Percentiles rank a stretch among this genome's conserved stretches.
Evolutionary conservation across 2,888 invertebrate genomes (phyloP).

Genomic region (Silvanus unidentatus): DNA sequence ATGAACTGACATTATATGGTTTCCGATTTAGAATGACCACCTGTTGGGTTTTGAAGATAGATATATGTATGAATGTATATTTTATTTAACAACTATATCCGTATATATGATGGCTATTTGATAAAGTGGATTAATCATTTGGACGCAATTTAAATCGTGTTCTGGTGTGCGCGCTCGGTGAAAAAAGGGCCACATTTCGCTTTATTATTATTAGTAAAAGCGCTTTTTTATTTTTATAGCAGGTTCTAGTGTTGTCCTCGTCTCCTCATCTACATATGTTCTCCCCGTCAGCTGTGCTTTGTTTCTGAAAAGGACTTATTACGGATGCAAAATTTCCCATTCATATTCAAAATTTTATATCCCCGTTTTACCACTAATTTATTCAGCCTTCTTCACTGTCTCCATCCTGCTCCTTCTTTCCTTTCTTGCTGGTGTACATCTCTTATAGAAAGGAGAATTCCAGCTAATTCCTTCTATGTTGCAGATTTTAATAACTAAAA

Average conservation of each 20-base stretch:
- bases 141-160: too few species aligned
- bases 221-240: too few species aligned
- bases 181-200: too few species aligned
- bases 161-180: too few species aligned
- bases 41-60: conserved; percentile 18
- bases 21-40: conserved; percentile 23
- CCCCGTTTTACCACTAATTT: conserved; percentile 72
- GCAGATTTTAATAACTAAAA: conserved; percentile 37
- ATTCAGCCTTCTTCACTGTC: conserved; percentile 52
- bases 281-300: conserved; percentile 52
- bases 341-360: conserved; percentile 89
- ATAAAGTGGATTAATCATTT: too few species aligned
- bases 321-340: conserved; percentile 82
- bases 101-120: too few species aligned
- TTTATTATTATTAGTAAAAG: too few species aligned
- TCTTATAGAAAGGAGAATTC: conserved; percentile 26
- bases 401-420: conserved; percentile 43
- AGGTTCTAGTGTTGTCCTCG: conserved; percentile 19
- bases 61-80: too few species aligned
- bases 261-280: conserved; percentile 56
- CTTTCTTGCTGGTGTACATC: conserved; percentile 30
- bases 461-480: conserved; percentile 33
- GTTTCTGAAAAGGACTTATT: conserved; percentile 66
- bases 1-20: conserved; percentile 23
- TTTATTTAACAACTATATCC: too few species aligned